Percentiles rank a stretch among this genome's conserved stretches.
Evolutionary conservation across 2,113 vertebrate genomes (phyloP).

Genomic region (Cololabis saira): DNA sequence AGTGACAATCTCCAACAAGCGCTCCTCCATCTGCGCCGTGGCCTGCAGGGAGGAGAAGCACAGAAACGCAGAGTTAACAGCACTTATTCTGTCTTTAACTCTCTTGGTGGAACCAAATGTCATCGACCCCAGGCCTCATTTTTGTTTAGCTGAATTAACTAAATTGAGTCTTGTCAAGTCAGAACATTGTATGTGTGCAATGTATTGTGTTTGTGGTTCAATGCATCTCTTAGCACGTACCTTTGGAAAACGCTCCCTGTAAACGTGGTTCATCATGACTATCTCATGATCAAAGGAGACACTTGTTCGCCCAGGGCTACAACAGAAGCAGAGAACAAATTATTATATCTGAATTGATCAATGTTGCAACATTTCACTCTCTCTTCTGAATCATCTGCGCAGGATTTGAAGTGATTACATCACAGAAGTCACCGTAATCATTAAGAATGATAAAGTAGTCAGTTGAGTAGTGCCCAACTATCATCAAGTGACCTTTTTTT

Average conservation of each 20-base stretch:
- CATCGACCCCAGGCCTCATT: neutral
- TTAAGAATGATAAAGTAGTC: slow-evolving; percentile 1
- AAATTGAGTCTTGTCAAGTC: too few species aligned
- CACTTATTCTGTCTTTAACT: slow-evolving; percentile 12
- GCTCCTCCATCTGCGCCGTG: slow-evolving; percentile 96
- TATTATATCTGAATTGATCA: neutral
- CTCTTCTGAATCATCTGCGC: neutral
- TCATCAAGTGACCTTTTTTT: too few species aligned
- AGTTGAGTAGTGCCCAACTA: slow-evolving; percentile 4
- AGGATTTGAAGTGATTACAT: slow-evolving; percentile 13
- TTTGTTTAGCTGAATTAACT: too few species aligned
- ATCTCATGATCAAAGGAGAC: slow-evolving; percentile 94
- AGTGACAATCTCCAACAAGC: slow-evolving; percentile 89
- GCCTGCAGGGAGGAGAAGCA: slow-evolving; percentile 80
- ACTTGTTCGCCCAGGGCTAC: slow-evolving; percentile 89
- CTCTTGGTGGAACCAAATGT: slow-evolving; percentile 3
- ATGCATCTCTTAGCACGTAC: slow-evolving; percentile 66
- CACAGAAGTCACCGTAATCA: neutral
- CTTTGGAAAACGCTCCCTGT: slow-evolving; percentile 97
- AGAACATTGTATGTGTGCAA: too few species aligned
- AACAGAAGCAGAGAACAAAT: slow-evolving; percentile 32
- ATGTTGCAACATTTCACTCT: neutral
- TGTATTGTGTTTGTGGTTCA: neutral
- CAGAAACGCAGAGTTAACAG: slow-evolving; percentile 33
- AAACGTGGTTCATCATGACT: slow-evolving; percentile 99